These are phyloP conservation scores for Amia ocellicauda DNA, from an alignment of 2,113 vertebrate species.

Conservation along the genomic window DNA sequence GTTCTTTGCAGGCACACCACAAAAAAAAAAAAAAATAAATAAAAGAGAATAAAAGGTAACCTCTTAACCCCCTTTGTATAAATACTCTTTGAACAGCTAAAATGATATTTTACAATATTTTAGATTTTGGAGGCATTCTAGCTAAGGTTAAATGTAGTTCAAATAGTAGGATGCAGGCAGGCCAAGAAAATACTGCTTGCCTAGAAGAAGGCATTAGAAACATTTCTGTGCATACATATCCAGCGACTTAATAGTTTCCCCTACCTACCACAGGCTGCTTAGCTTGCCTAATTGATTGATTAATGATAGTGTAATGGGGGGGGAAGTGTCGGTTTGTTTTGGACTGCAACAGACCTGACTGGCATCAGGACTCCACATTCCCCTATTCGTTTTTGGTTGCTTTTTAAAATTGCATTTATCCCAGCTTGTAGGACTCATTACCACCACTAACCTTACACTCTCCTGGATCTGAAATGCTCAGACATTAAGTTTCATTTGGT, in stretches of 20 bases:
- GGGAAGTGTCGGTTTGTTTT: not conserved
- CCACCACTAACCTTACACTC: not conserved
- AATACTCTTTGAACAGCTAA: too few species aligned
- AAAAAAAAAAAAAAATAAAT: too few species aligned
- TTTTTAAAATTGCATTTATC: not conserved
- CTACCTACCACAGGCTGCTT: not conserved
- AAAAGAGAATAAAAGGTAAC: too few species aligned
- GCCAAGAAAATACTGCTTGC: not conserved
- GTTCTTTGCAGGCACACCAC: too few species aligned
- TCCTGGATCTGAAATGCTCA: not conserved
- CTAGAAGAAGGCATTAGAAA: not conserved
- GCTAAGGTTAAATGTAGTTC: not conserved
- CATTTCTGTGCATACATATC: not conserved
- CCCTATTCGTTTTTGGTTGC: not conserved
- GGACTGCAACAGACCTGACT: not conserved
- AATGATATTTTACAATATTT: too few species aligned
- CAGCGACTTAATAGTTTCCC: not conserved
- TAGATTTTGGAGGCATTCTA: too few species aligned
- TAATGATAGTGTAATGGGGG: not conserved
- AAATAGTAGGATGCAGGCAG: not conserved
- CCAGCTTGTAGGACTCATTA: not conserved
- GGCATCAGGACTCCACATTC: not conserved
- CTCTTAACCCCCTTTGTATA: too few species aligned
- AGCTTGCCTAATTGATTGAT: not conserved
- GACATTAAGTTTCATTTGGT: not conserved